Evolutionary conservation across 2,113 vertebrate species (phyloP).

Genomic region (Isurus oxyrinchus): DNA sequence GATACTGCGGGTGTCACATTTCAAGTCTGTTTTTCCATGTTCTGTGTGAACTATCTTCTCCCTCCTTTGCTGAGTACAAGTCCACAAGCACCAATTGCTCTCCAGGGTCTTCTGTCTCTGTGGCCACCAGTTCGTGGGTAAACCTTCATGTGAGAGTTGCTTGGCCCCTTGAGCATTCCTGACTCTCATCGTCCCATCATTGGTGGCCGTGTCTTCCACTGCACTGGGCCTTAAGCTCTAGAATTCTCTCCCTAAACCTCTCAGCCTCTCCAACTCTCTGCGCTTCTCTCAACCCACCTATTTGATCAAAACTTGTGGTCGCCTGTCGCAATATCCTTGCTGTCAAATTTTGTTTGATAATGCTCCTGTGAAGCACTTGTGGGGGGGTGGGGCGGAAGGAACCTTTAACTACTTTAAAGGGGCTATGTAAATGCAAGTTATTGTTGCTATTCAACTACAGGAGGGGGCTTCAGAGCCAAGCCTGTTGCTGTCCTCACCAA

Average conservation of each 20-base stretch:
- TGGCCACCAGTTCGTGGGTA: neutral
- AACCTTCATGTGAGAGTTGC: neutral
- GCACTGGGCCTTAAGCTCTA: neutral
- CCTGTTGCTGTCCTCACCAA: neutral
- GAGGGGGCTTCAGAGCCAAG: neutral
- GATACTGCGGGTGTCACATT: neutral
- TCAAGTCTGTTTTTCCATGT: neutral
- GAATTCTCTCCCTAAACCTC: neutral
- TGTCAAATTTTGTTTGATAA: neutral
- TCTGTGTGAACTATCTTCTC: neutral
- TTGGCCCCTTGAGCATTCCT: neutral
- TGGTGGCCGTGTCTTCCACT: too few relatives aligned
- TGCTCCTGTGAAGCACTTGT: neutral
- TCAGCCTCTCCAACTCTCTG: neutral
- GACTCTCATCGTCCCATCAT: neutral
- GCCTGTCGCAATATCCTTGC: neutral
- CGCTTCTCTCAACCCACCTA: neutral
- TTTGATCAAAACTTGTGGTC: neutral
- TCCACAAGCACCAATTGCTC: neutral
- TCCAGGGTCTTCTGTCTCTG: neutral
- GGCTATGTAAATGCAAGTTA: neutral
- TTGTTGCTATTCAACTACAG: neutral
- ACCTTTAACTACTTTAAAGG: neutral
- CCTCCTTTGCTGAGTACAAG: neutral
- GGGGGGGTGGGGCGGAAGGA: too few relatives aligned